Evolutionary conservation across 1,140 invertebrate genomes (phyloP), one percentile per base, ranked within the genome.

Genomic region (Meloidogyne floridensis): DNA sequence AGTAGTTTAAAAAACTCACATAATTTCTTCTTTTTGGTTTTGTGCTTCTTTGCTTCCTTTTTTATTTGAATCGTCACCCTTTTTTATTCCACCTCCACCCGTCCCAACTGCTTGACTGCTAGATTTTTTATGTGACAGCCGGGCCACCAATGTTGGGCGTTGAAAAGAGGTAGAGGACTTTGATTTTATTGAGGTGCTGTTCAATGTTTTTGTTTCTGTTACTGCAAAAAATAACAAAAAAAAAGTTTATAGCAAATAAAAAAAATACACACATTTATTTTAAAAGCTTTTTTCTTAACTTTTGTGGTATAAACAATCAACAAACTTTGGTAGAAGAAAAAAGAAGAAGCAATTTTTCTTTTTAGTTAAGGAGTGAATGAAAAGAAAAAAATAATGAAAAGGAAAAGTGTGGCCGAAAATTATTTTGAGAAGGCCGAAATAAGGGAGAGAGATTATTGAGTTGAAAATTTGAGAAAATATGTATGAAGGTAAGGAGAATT

Each of bases 11-110:
- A 65, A 65, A 65, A n/a, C 59, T 65, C 7, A n/a, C 59, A n/a
- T 59, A 15, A 59, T 59, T 59, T 6, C 10, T 65, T 11, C 59
- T n/a, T 65, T 65, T 4, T 65, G 15, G n/a, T 65, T 15, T 65
- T 65, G 4, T 65, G 15, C n/a, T 65, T 65, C 59, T 18, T 65
- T 65, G 56, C 11, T 47, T 47, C 47, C 47, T 47, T 47, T 59
- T 65, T 65, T 65, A 65, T 65, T 65, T 13, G 59, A 65, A 65
- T 65, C n/a, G 59, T 65, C 59, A 65, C 59, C 59, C n/a, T 65
- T 65, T 65, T 65, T 65, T 65, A 65, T n/a, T 6, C 15, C n/a
- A n/a, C n/a, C 59, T 8, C 7, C 15, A 65, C 59, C 7, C 59
- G 59, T 65, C 15, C 15, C 59, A 65, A 65, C n/a, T 65, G 59